Conservation (phyloP, 2,797 vertebrate genomes). For the Thunnus albacares region DNA sequence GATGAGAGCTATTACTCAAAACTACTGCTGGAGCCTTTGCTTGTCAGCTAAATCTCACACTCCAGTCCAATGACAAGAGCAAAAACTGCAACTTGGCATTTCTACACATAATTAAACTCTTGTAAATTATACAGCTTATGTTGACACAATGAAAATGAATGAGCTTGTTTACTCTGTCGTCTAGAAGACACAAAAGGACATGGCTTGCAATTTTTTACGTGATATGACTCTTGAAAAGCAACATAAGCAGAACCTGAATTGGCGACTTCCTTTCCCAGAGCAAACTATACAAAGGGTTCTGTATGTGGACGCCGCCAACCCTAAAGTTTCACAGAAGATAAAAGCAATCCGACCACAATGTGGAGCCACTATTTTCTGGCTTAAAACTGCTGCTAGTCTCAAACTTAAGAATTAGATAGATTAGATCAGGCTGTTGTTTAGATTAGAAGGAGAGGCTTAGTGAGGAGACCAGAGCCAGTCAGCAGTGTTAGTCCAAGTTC, state of each 20-base stretch:
- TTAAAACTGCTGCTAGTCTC: conserved; percentile 33
- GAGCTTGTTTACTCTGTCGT: conserved; percentile 13
- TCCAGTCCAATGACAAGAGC: not conserved
- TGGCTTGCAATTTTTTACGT: not conserved
- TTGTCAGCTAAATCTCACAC: conserved; percentile 20
- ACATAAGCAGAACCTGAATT: conserved; percentile 29
- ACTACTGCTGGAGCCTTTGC: conserved; percentile 19
- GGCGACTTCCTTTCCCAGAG: conserved; percentile 46
- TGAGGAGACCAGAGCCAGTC: conserved; percentile 42
- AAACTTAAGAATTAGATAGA: conserved; percentile 42
- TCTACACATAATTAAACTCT: conserved; percentile 17
- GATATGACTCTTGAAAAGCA: conserved; percentile 21
- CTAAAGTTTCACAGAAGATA: conserved; percentile 44
- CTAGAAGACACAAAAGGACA: conserved; percentile 11
- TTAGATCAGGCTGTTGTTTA: conserved; percentile 57
- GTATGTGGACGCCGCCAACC: conserved; percentile 23
- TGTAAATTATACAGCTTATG: not conserved
- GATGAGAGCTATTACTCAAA: not conserved
- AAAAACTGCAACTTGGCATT: conserved; percentile 28
- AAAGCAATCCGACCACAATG: conserved; percentile 45
- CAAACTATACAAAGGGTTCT: conserved; percentile 29
- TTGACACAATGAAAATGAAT: conserved; percentile 17
- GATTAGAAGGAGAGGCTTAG: conserved; percentile 56
- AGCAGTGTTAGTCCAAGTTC: conserved; percentile 29
- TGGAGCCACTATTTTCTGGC: conserved; percentile 21